phyloP scores from a whole-genome alignment of 2,888 invertebrate genomes.

The Eucriotettix oculatus region DNA sequence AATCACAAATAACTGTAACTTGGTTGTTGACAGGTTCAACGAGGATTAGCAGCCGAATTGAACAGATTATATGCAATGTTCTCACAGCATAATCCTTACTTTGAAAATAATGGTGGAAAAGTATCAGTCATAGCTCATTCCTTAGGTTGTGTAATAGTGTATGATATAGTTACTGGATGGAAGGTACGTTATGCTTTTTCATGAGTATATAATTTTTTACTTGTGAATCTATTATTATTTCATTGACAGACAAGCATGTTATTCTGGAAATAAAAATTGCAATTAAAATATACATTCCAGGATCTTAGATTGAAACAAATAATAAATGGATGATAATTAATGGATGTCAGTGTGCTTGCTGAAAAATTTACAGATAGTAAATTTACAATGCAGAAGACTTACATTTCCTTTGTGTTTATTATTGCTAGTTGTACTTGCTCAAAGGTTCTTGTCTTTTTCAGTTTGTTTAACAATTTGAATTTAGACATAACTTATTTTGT shows the following conservation, averaged over 20 bases:
- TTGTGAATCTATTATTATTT: too few relatives aligned
- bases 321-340: too few relatives aligned
- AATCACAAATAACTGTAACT: neutral
- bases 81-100: constrained; percentile 43
- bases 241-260: too few relatives aligned
- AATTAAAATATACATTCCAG: too few relatives aligned
- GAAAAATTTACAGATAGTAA: too few relatives aligned
- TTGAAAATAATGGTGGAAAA: constrained; percentile 37
- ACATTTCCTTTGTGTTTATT: too few relatives aligned
- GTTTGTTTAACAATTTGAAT: neutral
- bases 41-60: constrained; percentile 41
- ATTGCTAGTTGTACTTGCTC: neutral
- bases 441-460: neutral
- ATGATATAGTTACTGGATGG: constrained; percentile 48
- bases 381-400: too few relatives aligned
- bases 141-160: constrained; percentile 50
- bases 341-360: too few relatives aligned
- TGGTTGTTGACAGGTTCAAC: constrained; percentile 29
- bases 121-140: constrained; percentile 51
- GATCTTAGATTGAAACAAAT: too few relatives aligned
- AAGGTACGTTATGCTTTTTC: neutral
- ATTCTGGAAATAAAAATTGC: neutral
- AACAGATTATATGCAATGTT: constrained; percentile 46
- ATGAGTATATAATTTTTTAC: neutral
- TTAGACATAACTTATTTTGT: too few relatives aligned